Base-by-base conservation (phyloP, 2,888 invertebrate species). In the Himalopsyche japonica region DNA sequence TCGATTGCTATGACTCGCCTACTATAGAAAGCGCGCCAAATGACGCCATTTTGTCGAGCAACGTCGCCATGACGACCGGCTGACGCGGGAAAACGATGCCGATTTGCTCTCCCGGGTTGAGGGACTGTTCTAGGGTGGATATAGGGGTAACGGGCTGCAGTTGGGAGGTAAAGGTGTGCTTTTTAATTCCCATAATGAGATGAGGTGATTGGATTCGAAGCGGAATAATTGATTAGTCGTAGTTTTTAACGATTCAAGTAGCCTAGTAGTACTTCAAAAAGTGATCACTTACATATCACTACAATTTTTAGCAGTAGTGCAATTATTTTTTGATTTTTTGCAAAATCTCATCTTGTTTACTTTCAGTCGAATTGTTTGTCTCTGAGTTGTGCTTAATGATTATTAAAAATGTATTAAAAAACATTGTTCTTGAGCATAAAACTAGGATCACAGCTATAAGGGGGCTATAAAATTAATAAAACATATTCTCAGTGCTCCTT, bases 51-150 rank as follows among this genome's bases (percentile, higher is more conserved):
- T 80, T 85, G 77, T 37, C 49, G 30, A 80, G 37, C 48, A 37
- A 70, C 34, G 86, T 86, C 76, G 84, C 80, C 85, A 86, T 86
- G 85, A 84, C 76, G 83, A 86, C 86, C 84, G 80, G 79, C 84
- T 64, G n/a, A 82, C 85, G 83, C 84, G 85, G 86, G 83, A 85
- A 86, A 86, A 83, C 30, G 79, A 37, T 43, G 32, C 34, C 20
- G 32, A 76, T 34, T 76, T 57, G 57, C 79, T 80, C 64, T 47
- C 82, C 81, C 82, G 76, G 27, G 76, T 76, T 34, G 30, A 27
- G 20, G 15, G 43, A 43, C 15, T 43, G 43, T 43, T 15, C 20
- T 20, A 15, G 20, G 57, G 20, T n/a, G 57, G 57, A 20, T 57
- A 70, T 3, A 20, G 30, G 6, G 20, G 34, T 76, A 20, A 24